Evolutionary conservation across 2,888 invertebrate genomes (phyloP).

Genomic region (Cheilosia grossa): DNA sequence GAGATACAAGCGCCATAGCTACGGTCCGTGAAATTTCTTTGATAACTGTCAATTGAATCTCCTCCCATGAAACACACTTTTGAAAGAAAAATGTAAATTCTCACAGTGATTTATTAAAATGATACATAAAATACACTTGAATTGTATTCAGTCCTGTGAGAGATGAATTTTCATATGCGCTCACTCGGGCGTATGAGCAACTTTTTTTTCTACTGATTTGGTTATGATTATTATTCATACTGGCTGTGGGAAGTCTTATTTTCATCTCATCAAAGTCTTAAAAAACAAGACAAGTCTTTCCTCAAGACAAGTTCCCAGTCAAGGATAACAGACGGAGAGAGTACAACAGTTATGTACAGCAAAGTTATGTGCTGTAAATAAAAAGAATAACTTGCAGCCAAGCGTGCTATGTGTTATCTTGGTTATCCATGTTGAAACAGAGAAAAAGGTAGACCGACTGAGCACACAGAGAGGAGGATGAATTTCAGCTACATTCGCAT

Average conservation of each 20-base stretch:
- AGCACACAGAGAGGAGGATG: constrained; percentile 19
- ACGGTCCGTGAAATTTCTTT: constrained; percentile 15
- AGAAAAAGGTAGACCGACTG: background rate
- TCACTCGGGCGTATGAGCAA: constrained; percentile 48
- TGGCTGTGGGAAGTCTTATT: constrained; percentile 12
- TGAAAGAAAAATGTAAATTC: constrained; percentile 40
- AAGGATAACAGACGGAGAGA: background rate
- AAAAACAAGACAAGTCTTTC: background rate
- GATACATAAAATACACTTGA: constrained; percentile 31
- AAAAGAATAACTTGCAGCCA: constrained; percentile 29
- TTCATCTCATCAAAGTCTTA: constrained; percentile 24
- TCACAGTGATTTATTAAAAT: constrained; percentile 48
- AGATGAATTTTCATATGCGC: constrained; percentile 4
- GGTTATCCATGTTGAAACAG: background rate
- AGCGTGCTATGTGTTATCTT: background rate
- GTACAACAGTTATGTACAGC: background rate
- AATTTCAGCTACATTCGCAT: constrained; percentile 49
- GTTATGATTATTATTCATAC: constrained; percentile 47
- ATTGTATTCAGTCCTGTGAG: constrained; percentile 9
- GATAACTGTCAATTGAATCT: constrained; percentile 36
- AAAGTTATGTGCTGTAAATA: constrained; percentile 26
- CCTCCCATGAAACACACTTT: background rate
- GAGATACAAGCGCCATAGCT: background rate
- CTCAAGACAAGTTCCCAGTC: background rate
- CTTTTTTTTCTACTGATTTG: constrained; percentile 6